Evolutionary conservation across 1,140 invertebrate species (phyloP).

Genomic region (Armadillidium nasatum): DNA sequence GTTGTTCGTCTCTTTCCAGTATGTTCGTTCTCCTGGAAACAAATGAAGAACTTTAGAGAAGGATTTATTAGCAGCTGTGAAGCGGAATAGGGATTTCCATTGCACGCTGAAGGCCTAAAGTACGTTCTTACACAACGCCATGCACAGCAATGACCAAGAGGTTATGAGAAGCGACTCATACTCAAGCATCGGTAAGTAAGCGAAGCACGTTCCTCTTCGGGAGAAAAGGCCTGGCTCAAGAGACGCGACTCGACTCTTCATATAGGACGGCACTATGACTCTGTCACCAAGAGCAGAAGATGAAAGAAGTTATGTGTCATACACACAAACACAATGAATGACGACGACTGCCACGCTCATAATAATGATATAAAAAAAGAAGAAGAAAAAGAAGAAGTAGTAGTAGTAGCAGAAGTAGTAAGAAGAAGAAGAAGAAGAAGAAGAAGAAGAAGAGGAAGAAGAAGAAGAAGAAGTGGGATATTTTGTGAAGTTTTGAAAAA

Average conservation of each 20-base stretch:
- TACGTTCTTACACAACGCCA: not conserved
- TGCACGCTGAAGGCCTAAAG: not conserved
- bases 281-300: not conserved
- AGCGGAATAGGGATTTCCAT: constrained; percentile 6
- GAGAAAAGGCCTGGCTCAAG: not conserved
- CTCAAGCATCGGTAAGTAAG: not conserved
- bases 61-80: constrained; percentile 12
- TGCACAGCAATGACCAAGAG: not conserved
- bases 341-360: no score
- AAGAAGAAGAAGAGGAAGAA: no score
- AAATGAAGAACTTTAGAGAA: not conserved
- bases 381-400: no score
- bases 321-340: not conserved
- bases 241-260: not conserved
- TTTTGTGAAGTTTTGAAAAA: no score
- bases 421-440: no score
- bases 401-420: no score
- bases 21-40: constrained; percentile 8
- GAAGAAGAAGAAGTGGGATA: no score
- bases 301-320: not conserved
- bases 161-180: not conserved
- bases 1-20: constrained; percentile 9
- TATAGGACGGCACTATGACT: not conserved
- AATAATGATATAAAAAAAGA: no score
- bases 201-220: not conserved